phyloP scores from a whole-genome alignment of 2,113 vertebrate genomes.

The Ciconia stormi region DNA sequence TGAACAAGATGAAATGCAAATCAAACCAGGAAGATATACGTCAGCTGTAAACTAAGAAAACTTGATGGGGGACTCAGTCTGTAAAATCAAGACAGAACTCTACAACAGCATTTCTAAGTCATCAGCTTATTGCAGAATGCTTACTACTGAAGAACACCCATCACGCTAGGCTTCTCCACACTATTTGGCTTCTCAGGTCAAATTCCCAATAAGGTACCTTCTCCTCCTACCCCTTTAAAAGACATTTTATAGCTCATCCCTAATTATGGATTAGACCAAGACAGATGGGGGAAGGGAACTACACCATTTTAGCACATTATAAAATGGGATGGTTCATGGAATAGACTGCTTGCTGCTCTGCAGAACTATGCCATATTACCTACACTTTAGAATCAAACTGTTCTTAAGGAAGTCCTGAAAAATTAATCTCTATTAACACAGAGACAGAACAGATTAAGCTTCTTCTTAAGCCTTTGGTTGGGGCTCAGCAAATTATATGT shows the following conservation, averaged over 20 bases:
- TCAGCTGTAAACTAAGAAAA: neutral
- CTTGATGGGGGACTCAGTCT: fast-evolving
- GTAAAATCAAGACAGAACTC: neutral
- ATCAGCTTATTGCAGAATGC: neutral
- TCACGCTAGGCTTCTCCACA: neutral
- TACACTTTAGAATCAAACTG: neutral
- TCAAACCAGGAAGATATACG: neutral
- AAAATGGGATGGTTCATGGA: neutral
- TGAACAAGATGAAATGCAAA: neutral
- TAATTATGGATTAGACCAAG: neutral
- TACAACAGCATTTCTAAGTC: neutral
- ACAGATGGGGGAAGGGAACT: fast-evolving
- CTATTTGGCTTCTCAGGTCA: neutral
- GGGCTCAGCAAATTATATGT: fast-evolving
- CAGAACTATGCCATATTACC: fast-evolving
- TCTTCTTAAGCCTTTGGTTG: neutral
- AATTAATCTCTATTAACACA: fast-evolving
- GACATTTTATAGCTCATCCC: neutral
- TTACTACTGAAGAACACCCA: neutral
- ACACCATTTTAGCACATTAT: neutral
- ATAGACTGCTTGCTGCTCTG: neutral
- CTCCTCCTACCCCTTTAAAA: neutral
- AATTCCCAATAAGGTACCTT: neutral
- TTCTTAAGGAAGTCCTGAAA: neutral
- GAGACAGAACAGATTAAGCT: fast-evolving